Percentiles rank a stretch among this genome's conserved stretches.
Conservation (phyloP, 2,113 vertebrate species). For the Phrynosoma blainvillii region DNA sequence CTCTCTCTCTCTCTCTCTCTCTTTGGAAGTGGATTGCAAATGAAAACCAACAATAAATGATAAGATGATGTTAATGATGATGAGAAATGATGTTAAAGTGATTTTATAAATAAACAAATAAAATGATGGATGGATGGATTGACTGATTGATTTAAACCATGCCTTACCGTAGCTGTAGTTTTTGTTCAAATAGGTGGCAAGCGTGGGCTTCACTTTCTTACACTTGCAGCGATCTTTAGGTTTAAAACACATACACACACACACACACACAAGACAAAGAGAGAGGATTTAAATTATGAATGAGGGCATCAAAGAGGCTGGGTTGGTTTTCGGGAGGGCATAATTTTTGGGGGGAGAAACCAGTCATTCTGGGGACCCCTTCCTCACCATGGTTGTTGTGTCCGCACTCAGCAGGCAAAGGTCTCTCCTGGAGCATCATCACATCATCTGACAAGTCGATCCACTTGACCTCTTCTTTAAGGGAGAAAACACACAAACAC, state of each 20-base stretch:
- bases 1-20: too few species aligned
- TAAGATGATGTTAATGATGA: too few species aligned
- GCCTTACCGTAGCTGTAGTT: constrained; percentile 86
- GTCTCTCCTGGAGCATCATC: constrained; percentile 74
- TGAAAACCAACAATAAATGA: too few species aligned
- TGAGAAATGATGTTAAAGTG: too few species aligned
- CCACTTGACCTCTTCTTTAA: constrained; percentile 78
- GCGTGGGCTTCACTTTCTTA: constrained; percentile 81
- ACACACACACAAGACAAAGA: too few species aligned
- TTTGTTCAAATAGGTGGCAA: constrained; percentile 81
- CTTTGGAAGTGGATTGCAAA: too few species aligned
- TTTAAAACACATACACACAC: constrained; percentile 14
- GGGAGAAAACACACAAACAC: background rate
- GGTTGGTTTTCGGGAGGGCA: background rate
- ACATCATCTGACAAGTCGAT: constrained; percentile 79
- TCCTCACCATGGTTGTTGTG: constrained; percentile 76
- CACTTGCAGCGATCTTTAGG: constrained; percentile 80
- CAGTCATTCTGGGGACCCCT: background rate
- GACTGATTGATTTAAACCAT: too few species aligned
- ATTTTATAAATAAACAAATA: too few species aligned
- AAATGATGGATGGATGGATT: too few species aligned
- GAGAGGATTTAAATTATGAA: too few species aligned
- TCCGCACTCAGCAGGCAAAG: constrained; percentile 73
- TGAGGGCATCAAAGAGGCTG: too few species aligned
- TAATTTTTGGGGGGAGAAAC: too few species aligned